Conservation (phyloP, 1,140 invertebrate species). For the Streblospio benedicti region DNA sequence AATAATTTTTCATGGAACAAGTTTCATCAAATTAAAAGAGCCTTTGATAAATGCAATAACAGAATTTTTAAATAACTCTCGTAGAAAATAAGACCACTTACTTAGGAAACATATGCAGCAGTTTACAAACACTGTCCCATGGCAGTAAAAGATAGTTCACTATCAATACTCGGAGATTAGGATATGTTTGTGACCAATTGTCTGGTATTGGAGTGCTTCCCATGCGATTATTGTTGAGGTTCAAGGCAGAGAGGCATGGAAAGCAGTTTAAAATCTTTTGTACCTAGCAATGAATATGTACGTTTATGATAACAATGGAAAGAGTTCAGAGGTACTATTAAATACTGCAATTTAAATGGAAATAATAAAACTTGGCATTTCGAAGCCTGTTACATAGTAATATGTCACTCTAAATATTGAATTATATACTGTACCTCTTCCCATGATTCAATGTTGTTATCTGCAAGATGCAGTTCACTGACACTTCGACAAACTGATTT, state of each 20-base stretch:
- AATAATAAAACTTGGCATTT: too few species aligned
- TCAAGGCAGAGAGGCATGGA: slow-evolving; percentile 78
- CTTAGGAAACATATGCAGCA: slow-evolving; percentile 63
- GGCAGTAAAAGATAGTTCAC: slow-evolving; percentile 75
- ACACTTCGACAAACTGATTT: slow-evolving; percentile 73
- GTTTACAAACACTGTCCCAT: slow-evolving; percentile 69
- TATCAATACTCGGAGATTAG: slow-evolving; percentile 63
- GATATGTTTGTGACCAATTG: slow-evolving; percentile 31
- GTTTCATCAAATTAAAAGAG: too few species aligned
- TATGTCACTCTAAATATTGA: background rate
- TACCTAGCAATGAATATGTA: slow-evolving; percentile 54
- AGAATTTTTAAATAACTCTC: too few species aligned
- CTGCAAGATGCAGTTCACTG: slow-evolving; percentile 78
- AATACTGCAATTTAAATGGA: too few species aligned
- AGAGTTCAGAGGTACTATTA: background rate
- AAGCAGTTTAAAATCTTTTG: slow-evolving; percentile 75
- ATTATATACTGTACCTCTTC: slow-evolving; percentile 56
- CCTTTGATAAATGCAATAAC: too few species aligned
- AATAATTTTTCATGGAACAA: too few species aligned
- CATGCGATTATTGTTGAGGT: slow-evolving; percentile 79
- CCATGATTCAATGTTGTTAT: slow-evolving; percentile 78
- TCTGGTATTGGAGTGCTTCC: slow-evolving; percentile 8
- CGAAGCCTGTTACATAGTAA: too few species aligned
- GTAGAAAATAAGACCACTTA: too few species aligned
- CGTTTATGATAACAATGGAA: background rate